Evolutionary conservation across 2,113 vertebrate species (phyloP), one percentile per base, ranked within the genome.

Genomic region (Heliornis fulica): DNA sequence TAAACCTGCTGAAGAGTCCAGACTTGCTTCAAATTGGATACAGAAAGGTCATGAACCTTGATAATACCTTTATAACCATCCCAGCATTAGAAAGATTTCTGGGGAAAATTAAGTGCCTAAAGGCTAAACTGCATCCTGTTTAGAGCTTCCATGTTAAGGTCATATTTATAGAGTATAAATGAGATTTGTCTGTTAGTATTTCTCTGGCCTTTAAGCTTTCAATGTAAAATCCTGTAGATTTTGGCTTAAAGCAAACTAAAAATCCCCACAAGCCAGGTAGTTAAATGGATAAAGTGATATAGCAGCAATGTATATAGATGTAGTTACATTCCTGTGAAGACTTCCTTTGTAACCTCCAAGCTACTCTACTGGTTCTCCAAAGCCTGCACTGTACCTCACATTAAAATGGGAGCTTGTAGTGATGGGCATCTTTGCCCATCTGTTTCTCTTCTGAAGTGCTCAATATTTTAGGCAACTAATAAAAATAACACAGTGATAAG

Each of bases 101-200:
- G 65, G 53, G 79, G 72, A 92, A 94, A 94, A 94, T 92, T 68
- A 93, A 93, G 94, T 68, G 91, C 94, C 95, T 87, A 91, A 94
- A 96, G 96, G 93, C 93, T 94, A 87, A 95, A 90, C 94, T 89
- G 40, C 60, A 87, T 96, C 96, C 91, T 95, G 86, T 59, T 84
- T 70, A 89, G 68, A 94, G 88, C 38, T 95, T 88, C 56, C 64
- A 90, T 13, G 7, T 86, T 92, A 88, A 92, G 60, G 92, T 87
- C 83, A 68, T 77, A 68, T 93, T 93, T 89, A 71, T 75, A 90
- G 90, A 54, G 59, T 70, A 95, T 83, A 93, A 90, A 96, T 96
- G 86, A 90, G 68, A 46, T 95, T 84, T 74, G 41, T 77, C 78
- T 95, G 43, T 87, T 85, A 72, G 84, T 91, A 87, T 70, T 13